A percentile compares a stretch with the other conserved stretches of the same genome.
Evolutionary conservation across 1,140 invertebrate genomes (phyloP).

Genomic region (Hesperophylax magnus): DNA sequence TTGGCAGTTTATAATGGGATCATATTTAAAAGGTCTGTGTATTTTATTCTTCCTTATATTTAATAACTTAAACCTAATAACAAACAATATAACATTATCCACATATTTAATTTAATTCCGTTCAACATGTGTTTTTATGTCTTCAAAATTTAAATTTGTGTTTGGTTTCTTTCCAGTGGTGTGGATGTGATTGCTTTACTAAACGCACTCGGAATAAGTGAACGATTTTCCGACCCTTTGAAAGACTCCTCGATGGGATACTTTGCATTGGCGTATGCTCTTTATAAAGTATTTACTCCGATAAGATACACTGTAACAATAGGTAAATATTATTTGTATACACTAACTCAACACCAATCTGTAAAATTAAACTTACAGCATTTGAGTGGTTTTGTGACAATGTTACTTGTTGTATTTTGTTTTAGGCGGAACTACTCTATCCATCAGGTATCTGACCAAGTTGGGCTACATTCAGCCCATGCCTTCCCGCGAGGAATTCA

Average conservation of each 20-base stretch:
- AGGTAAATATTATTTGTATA: conserved; percentile 70
- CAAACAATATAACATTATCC: too few relatives aligned
- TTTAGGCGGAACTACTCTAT: conserved; percentile 78
- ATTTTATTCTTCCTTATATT: too few relatives aligned
- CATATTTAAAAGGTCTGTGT: too few relatives aligned
- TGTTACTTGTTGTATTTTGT: conserved; percentile 22
- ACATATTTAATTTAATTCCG: too few relatives aligned
- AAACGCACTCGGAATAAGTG: conserved; percentile 81
- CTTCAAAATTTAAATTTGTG: too few relatives aligned
- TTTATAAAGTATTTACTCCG: conserved; percentile 94
- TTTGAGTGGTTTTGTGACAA: not conserved
- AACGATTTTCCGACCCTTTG: conserved; percentile 82
- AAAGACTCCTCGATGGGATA: conserved; percentile 87
- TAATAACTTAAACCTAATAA: too few relatives aligned
- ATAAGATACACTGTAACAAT: conserved; percentile 91
- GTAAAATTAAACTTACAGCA: not conserved
- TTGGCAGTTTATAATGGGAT: too few relatives aligned
- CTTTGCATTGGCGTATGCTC: conserved; percentile 87
- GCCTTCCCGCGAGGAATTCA: conserved; percentile 73
- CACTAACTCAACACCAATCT: not conserved
- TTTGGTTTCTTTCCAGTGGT: conserved; percentile 77
- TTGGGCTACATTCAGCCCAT: conserved; percentile 80
- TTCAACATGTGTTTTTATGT: too few relatives aligned
- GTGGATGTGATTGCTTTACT: conserved; percentile 87
- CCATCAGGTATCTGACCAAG: conserved; percentile 78